Evolutionary conservation across 2,113 vertebrate genomes (phyloP).

Genomic region (Astur gentilis): DNA sequence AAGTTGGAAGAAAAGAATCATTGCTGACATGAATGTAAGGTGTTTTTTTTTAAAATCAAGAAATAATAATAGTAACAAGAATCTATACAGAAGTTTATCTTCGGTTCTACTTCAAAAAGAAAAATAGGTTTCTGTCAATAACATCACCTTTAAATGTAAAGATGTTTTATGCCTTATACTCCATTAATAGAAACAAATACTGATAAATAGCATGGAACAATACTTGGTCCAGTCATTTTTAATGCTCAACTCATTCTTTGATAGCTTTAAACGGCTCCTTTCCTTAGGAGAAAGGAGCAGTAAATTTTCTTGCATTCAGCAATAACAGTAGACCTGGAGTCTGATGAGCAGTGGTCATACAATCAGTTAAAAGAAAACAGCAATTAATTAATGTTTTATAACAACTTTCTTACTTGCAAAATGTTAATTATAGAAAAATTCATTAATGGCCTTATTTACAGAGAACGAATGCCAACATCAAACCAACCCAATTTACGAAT

Average conservation of each 20-base stretch:
- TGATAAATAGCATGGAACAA: background rate
- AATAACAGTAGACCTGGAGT: background rate
- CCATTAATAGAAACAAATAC: background rate
- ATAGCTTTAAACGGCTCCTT: background rate
- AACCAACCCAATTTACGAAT: conserved; percentile 16
- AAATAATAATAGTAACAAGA: background rate
- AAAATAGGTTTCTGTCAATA: background rate
- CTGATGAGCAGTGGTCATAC: background rate
- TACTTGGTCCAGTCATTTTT: background rate
- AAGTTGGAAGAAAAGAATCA: background rate
- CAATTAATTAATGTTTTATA: background rate
- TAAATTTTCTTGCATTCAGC: background rate
- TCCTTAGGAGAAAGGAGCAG: background rate
- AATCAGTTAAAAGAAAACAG: background rate
- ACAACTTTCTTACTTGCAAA: background rate
- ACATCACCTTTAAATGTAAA: background rate
- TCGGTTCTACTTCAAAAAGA: background rate
- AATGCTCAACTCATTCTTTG: background rate
- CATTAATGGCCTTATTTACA: background rate
- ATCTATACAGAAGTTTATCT: background rate
- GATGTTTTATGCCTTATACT: background rate
- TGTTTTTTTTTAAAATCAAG: background rate
- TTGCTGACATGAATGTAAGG: background rate
- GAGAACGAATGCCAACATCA: background rate
- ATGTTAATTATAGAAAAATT: background rate